Base-by-base conservation (phyloP, 2,888 invertebrate species). In the Spodoptera exigua region DNA sequence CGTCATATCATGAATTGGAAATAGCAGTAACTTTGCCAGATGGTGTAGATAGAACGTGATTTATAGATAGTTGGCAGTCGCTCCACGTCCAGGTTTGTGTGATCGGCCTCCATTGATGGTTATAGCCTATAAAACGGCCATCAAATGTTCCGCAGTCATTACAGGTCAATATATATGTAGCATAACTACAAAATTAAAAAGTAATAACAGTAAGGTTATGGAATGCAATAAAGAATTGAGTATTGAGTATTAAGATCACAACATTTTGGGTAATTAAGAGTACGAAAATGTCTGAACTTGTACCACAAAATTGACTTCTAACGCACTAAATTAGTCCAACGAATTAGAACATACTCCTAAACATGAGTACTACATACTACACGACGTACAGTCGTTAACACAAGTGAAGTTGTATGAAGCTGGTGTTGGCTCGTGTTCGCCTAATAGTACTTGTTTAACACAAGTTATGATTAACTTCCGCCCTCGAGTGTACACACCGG, bases 121-220 rank as follows among this genome's bases (percentile, higher is more conserved):
- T 58, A 58, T 61, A 16, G 58, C 51, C 54, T 46, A 55, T 69
- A 64, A 69, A 65, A 54, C 21, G 44, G 39, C 53, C 18, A 57
- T 69, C 45, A 69, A 16, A 13, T 39, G 14, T 17, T 49, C 37
- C 44, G 37, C 52, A 27, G 27, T 27, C 9, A 27, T 27, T 5
- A 27, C 9, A 4, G 27, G 7, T 27, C 1, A 4, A n/a, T n/a
- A n/a, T n/a, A n/a, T n/a, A 27, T 9, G 7, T n/a, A 40, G 16
- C 3, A 17, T 17, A 17, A 17, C 12, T 18, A 41, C 9, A 12
- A 18, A 3, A 3, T 1, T 27, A 27, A 27, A 27, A 9, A 5
- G 27, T 1, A 27, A 27, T 9, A 27, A 27, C 9, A 27, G 9
- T 5, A 27, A 7, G 21, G 21, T 27, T 4, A 27, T n/a, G n/a